Evolutionary conservation across 2,888 invertebrate genomes (phyloP), one percentile per base, ranked within the genome.

Genomic region (Tiliacea citrago): DNA sequence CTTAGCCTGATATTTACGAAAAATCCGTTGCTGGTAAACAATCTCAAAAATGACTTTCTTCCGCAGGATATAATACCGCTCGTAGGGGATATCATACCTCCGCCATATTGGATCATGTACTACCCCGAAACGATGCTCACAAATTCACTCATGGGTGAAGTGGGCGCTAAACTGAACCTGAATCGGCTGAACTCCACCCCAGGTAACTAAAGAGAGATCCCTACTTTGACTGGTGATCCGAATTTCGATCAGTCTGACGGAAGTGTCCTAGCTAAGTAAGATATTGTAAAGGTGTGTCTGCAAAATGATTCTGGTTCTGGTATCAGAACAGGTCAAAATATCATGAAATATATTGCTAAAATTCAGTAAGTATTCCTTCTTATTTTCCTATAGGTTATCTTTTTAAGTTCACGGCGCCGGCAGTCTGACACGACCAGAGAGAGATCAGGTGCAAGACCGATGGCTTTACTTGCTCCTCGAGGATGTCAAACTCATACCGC

Each of bases 111-210:
- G 71, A 39, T 83, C 42, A 24, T 74, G 47, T 83, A 83, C 71
- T 60, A 68, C 16, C 83, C 83, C 2, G 81, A 81, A 29, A 72
- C 83, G 12, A 47, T 42, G 6, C 68, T 84, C 35, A 75, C 84
- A 4, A 18, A 77, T 12, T 51, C 61, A 13, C 75, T 83, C 4
- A 83, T 83, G 84, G 60, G 39, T n/a, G 77, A 77, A 3, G 83
- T 84, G 13, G 83, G 81, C 7, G 18, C 47, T 18, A 75, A 81
- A 42, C 75, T 83, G 18, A 58, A 73, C 0, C 8, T 84, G 57
- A 24, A 57, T 16, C 57, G 62, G n/a, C 68, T 73, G 9, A 7
- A 39, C 18, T 12, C 13, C 12, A 67, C 67, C 12, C 51, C 65
- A 53, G 62, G 83, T 81, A 73, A 70, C 62, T 63, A 60, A 8